Conservation (phyloP, 2,888 invertebrate genomes). For the Coelopa pilipes region DNA sequence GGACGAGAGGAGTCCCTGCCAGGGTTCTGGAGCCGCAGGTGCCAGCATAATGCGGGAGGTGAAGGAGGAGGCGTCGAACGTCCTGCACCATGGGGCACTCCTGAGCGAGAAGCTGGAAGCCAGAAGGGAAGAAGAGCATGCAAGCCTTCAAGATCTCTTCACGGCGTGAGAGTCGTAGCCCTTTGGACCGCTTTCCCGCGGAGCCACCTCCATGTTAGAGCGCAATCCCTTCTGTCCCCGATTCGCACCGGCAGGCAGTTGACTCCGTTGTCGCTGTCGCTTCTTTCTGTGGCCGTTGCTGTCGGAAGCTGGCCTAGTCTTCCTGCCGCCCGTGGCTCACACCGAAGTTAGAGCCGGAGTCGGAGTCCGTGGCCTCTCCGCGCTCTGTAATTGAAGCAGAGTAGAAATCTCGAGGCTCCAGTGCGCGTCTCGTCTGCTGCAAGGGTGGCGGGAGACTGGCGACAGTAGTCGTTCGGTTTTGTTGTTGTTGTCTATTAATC, state of each 20-base stretch:
- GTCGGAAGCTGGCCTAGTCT: too few species aligned
- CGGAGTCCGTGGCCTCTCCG: constrained; percentile 3
- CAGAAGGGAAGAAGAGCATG: too few species aligned
- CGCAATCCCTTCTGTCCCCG: too few species aligned
- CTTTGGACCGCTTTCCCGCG: not conserved
- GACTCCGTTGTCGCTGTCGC: too few species aligned
- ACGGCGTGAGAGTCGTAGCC: too few species aligned
- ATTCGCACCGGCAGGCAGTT: too few species aligned
- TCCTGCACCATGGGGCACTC: too few species aligned
- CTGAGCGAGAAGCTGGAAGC: too few species aligned
- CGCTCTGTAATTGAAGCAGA: constrained; percentile 29
- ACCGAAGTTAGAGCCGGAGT: not conserved
- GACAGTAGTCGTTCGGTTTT: constrained; percentile 15
- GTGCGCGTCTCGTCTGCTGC: constrained; percentile 20
- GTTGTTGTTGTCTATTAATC: constrained; percentile 32
- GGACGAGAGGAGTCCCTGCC: not conserved
- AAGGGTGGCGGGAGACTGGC: constrained; percentile 25
- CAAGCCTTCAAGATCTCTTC: too few species aligned
- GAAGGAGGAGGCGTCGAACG: too few species aligned
- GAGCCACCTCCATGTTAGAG: not conserved
- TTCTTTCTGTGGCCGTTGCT: too few species aligned
- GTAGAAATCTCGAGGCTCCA: constrained; percentile 23
- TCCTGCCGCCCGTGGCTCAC: too few species aligned
- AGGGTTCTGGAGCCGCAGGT: constrained; percentile 3
- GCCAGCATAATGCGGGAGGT: not conserved